phyloP scores from a whole-genome alignment of 2,113 vertebrate species.

The Hydropotes inermis region DNA sequence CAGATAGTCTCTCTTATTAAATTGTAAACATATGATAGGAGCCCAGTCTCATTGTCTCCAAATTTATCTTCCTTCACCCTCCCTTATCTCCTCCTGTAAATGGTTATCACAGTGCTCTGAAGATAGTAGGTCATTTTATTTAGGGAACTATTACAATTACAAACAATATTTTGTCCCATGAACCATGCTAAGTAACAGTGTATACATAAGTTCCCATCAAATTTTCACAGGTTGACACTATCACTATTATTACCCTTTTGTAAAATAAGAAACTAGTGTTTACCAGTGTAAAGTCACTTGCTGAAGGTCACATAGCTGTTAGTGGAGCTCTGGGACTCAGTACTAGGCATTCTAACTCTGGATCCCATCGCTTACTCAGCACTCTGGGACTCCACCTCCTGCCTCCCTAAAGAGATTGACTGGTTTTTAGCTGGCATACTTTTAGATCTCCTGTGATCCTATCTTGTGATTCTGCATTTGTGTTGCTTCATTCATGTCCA shows the following conservation, averaged over 20 bases:
- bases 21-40: background rate
- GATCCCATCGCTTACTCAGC: background rate
- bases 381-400: background rate
- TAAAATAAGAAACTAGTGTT: background rate
- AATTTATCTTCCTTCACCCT: background rate
- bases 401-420: background rate
- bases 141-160: background rate
- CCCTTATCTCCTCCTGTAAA: background rate
- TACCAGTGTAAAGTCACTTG: background rate
- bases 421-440: background rate
- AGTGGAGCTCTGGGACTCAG: background rate
- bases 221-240: background rate
- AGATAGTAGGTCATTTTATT: background rate
- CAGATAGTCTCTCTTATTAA: background rate
- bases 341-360: background rate
- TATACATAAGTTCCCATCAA: background rate
- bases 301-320: background rate
- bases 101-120: background rate
- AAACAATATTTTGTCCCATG: background rate
- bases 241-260: background rate
- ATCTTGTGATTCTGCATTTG: background rate
- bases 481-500: background rate
- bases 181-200: background rate
- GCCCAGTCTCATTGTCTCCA: background rate
- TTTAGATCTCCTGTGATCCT: background rate